A percentile compares a stretch with the other conserved stretches of the same genome.
phyloP scores from a whole-genome alignment of 2,113 vertebrate species.

The Myrmophylax atrothorax region DNA sequence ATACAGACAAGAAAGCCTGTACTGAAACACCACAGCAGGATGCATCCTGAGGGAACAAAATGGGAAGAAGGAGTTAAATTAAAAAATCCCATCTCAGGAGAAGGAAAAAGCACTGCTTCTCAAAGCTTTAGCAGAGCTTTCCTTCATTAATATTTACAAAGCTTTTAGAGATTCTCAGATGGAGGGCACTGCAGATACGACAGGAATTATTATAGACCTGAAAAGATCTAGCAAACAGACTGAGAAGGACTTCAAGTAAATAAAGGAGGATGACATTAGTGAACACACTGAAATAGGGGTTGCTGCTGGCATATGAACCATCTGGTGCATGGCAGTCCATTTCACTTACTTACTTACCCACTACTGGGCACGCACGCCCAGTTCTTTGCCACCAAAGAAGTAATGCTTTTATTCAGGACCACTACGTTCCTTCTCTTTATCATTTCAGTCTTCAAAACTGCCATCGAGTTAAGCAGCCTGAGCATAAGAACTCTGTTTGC shows the following conservation, averaged over 20 bases:
- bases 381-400: not conserved
- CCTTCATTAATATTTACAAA: conserved; percentile 70
- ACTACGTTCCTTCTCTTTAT: not conserved
- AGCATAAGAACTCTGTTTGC: not conserved
- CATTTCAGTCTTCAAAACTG: not conserved
- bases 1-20: not conserved
- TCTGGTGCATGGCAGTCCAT: conserved; percentile 15
- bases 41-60: not conserved
- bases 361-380: not conserved
- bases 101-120: conserved; percentile 8
- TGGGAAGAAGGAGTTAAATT: conserved; percentile 15
- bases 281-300: not conserved
- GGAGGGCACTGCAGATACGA: conserved; percentile 42
- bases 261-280: conserved; percentile 2
- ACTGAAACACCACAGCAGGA: not conserved
- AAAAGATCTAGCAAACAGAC: conserved; percentile 45
- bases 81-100: not conserved
- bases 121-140: conserved; percentile 45
- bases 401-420: not conserved
- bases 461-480: not conserved
- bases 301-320: conserved; percentile 43
- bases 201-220: conserved; percentile 53
- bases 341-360: conserved; percentile 28
- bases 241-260: conserved; percentile 30
- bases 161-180: conserved; percentile 58